Conservation (phyloP, 2,113 vertebrate species). For the Pelobates fuscus region DNA sequence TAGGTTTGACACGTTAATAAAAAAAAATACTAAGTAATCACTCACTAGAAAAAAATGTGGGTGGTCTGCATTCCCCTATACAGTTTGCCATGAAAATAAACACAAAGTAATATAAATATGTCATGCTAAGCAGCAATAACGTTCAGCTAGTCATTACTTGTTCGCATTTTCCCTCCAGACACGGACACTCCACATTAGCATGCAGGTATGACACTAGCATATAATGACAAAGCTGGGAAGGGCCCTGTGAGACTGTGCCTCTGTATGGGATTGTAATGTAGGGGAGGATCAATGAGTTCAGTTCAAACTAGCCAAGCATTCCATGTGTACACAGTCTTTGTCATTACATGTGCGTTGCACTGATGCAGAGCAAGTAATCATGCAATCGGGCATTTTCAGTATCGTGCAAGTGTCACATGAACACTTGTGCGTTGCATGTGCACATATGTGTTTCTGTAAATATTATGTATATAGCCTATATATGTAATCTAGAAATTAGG, state of each 20-base stretch:
- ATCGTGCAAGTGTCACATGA: no score
- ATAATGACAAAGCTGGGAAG: slow-evolving; percentile 25
- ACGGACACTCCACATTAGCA: slow-evolving; percentile 29
- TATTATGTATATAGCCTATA: no score
- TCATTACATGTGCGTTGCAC: neutral
- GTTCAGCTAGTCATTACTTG: slow-evolving; percentile 30
- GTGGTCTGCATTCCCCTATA: neutral
- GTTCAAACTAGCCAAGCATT: neutral
- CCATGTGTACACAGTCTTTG: neutral
- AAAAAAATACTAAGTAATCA: no score
- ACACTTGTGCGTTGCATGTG: no score
- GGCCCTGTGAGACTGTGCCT: slow-evolving; percentile 4
- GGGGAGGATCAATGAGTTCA: neutral
- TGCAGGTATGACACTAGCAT: slow-evolving; percentile 42
- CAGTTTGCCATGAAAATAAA: neutral
- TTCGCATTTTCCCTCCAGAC: slow-evolving; percentile 23
- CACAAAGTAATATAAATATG: neutral
- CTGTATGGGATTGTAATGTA: neutral
- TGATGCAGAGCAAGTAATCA: neutral
- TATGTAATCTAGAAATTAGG: no score
- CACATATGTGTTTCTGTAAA: no score
- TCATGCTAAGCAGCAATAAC: neutral
- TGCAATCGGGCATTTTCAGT: no score
- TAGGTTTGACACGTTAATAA: no score
- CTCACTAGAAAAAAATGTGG: no score